Evolutionary conservation across 2,888 invertebrate genomes (phyloP).

Genomic region (Sympetrum striolatum): DNA sequence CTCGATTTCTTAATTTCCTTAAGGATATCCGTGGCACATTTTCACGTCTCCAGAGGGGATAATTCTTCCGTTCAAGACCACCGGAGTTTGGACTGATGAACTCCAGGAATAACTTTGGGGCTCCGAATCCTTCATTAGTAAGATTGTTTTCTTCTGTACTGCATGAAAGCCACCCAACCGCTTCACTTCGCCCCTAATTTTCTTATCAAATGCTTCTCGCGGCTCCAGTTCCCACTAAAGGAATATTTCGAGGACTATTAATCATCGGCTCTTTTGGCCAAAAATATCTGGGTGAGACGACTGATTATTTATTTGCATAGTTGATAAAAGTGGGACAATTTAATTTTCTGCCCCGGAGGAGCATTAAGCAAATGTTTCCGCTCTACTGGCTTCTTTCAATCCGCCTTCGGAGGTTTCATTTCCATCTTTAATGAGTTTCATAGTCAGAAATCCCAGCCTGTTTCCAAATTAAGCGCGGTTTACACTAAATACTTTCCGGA

Average conservation of each 20-base stretch:
- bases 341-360: constrained; percentile 4
- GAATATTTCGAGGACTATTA: neutral
- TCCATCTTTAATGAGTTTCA: constrained; percentile 19
- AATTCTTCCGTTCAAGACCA: neutral
- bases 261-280: neutral
- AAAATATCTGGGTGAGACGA: constrained; percentile 19
- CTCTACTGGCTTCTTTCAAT: constrained; percentile 5
- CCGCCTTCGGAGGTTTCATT: neutral
- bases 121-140: neutral
- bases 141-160: neutral
- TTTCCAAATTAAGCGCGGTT: neutral
- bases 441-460: neutral
- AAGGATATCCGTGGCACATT: neutral
- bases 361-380: constrained; percentile 31
- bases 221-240: neutral
- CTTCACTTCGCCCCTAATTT: no score
- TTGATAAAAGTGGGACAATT: constrained; percentile 23
- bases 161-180: neutral
- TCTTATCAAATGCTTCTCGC: neutral
- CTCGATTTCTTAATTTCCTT: neutral
- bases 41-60: neutral
- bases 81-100: no score
- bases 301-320: constrained; percentile 37
- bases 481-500: neutral
- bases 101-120: neutral